phyloP scores from a whole-genome alignment of 2,113 vertebrate genomes.

The Lanius collurio region DNA sequence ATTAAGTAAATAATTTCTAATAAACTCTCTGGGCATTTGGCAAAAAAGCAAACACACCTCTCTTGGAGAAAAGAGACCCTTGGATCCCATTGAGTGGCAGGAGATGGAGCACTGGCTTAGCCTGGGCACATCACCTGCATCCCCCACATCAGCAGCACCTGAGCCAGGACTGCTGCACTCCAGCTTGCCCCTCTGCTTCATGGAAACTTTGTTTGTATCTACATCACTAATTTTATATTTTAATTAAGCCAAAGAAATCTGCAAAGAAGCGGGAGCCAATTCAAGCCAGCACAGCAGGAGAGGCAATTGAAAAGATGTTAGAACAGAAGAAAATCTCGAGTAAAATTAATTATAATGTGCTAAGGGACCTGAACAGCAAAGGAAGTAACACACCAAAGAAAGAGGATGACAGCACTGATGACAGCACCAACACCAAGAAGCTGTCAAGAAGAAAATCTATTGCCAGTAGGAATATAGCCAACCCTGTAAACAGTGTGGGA shows the following conservation, averaged over 20 bases:
- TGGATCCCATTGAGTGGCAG: not conserved
- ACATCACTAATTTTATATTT: slow-evolving; percentile 51
- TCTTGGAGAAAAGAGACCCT: not conserved
- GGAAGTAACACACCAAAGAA: slow-evolving; percentile 69
- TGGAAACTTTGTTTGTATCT: slow-evolving; percentile 42
- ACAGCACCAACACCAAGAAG: slow-evolving; percentile 66
- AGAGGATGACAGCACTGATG: slow-evolving; percentile 52
- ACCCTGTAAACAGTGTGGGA: slow-evolving; percentile 76
- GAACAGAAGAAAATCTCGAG: slow-evolving; percentile 94
- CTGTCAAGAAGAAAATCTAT: slow-evolving; percentile 70
- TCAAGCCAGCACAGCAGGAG: slow-evolving; percentile 89
- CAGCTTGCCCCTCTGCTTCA: slow-evolving; percentile 4
- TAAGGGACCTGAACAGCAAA: slow-evolving; percentile 87
- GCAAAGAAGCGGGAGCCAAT: slow-evolving; percentile 81
- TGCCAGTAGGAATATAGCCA: slow-evolving; percentile 66
- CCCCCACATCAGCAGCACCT: not conserved
- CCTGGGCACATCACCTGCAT: not conserved
- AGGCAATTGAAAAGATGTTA: slow-evolving; percentile 98
- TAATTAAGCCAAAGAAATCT: slow-evolving; percentile 77
- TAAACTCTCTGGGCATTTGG: not conserved
- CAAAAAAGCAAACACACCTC: not conserved
- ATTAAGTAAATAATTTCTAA: not conserved
- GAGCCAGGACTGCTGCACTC: not conserved
- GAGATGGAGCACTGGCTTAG: not conserved
- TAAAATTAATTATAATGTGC: slow-evolving; percentile 98